Evolutionary conservation across 2,888 invertebrate genomes (phyloP).

Genomic region (Cecidostiba fungosa): DNA sequence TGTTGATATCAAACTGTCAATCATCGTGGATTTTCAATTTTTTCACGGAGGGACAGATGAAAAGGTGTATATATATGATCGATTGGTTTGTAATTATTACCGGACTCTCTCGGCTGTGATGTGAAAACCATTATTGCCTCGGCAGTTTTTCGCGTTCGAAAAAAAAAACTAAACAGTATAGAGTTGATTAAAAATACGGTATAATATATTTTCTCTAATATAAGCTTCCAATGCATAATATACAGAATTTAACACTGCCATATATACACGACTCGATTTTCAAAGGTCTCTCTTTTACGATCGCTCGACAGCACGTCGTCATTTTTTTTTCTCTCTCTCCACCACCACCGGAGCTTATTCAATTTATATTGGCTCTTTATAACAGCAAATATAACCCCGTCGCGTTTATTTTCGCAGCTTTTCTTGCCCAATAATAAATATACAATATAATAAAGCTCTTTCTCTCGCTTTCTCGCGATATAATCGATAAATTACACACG

Average conservation of each 20-base stretch:
- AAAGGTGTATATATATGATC: not conserved
- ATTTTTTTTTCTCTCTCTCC: not conserved
- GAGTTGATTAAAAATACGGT: not conserved
- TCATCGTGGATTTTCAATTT: not conserved
- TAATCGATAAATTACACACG: slow-evolving; percentile 2
- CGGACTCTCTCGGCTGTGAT: not conserved
- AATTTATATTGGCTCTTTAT: slow-evolving; percentile 3
- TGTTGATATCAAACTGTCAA: not conserved
- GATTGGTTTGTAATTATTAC: not conserved
- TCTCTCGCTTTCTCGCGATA: not conserved
- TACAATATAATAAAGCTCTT: not conserved
- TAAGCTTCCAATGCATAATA: not conserved
- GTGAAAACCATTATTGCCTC: not conserved
- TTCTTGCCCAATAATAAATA: not conserved
- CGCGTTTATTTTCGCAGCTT: not conserved
- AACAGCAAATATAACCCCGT: not conserved
- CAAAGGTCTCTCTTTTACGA: not conserved
- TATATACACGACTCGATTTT: not conserved
- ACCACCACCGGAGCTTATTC: not conserved
- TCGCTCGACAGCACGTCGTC: not conserved
- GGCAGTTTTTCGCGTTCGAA: not conserved
- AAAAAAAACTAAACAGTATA: not conserved
- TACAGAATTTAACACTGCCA: not conserved
- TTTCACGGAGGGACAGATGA: no score
- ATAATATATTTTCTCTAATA: not conserved